Evolutionary conservation across 2,797 vertebrate genomes (phyloP).

Genomic region (Poeciliopsis paucimaculata): DNA sequence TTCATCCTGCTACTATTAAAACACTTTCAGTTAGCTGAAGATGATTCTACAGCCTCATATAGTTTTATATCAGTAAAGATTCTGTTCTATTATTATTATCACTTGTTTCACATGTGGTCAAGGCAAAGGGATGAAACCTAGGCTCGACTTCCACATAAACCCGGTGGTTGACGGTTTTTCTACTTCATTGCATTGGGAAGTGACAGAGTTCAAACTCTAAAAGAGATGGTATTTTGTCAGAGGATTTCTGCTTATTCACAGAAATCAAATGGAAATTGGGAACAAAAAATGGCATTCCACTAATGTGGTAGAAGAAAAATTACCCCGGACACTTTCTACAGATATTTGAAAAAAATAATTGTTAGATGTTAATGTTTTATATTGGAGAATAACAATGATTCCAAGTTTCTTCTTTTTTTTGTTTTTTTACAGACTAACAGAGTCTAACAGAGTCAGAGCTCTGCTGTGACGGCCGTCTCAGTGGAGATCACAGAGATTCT

Average conservation of each 20-base stretch:
- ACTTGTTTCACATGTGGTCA: too few relatives aligned
- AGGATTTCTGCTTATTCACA: neutral
- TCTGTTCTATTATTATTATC: neutral
- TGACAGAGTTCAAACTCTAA: neutral
- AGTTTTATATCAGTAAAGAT: neutral
- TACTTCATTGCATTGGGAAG: neutral
- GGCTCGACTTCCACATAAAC: neutral
- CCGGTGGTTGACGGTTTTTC: neutral
- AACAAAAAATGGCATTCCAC: neutral
- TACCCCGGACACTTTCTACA: neutral
- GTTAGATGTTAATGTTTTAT: neutral
- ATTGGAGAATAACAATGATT: neutral
- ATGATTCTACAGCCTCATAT: neutral
- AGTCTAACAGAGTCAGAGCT: neutral
- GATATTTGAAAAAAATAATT: neutral
- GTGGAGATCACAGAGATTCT: neutral
- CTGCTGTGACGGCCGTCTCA: neutral
- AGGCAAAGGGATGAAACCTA: neutral
- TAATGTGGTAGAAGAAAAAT: neutral
- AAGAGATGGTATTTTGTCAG: neutral
- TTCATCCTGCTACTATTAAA: neutral
- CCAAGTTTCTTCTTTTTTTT: neutral
- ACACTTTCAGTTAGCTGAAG: neutral
- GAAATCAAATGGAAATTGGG: neutral
- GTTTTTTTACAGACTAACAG: neutral